Conservation (phyloP, 1,140 invertebrate genomes). For the Drosophila ironensis region DNA sequence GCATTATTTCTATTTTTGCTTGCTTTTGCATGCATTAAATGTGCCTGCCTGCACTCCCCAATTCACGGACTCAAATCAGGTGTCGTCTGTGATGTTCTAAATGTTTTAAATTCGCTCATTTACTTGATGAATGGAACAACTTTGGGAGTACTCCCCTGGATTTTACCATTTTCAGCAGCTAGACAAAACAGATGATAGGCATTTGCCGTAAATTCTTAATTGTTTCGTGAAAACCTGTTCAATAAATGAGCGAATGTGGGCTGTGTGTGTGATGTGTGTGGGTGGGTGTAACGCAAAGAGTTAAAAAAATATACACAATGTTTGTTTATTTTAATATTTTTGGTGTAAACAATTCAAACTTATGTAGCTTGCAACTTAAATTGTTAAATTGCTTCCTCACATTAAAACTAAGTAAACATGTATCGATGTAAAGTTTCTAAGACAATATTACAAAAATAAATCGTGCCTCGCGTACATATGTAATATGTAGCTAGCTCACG, state of each 20-base stretch:
- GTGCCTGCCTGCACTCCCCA: constrained; percentile 39
- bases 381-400: constrained; percentile 59
- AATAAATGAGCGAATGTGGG: not conserved
- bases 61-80: not conserved
- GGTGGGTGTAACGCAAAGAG: constrained; percentile 39
- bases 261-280: constrained; percentile 16
- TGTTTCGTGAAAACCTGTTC: not conserved
- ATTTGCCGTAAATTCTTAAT: not conserved
- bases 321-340: constrained; percentile 79
- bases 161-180: too few relatives aligned
- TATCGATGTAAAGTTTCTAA: constrained; percentile 60
- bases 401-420: constrained; percentile 78
- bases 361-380: constrained; percentile 69
- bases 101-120: not conserved
- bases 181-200: too few relatives aligned
- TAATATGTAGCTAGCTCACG: constrained; percentile 50
- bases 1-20: constrained; percentile 15
- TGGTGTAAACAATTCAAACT: constrained; percentile 78
- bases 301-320: constrained; percentile 63
- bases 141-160: too few relatives aligned
- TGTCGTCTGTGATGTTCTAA: not conserved
- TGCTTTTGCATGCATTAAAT: constrained; percentile 42
- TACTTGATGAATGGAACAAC: not conserved
- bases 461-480: constrained; percentile 51
- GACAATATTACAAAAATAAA: constrained; percentile 62